Evolutionary conservation across 2,888 invertebrate genomes (phyloP).

Genomic region (Hanleya hanleyi): DNA sequence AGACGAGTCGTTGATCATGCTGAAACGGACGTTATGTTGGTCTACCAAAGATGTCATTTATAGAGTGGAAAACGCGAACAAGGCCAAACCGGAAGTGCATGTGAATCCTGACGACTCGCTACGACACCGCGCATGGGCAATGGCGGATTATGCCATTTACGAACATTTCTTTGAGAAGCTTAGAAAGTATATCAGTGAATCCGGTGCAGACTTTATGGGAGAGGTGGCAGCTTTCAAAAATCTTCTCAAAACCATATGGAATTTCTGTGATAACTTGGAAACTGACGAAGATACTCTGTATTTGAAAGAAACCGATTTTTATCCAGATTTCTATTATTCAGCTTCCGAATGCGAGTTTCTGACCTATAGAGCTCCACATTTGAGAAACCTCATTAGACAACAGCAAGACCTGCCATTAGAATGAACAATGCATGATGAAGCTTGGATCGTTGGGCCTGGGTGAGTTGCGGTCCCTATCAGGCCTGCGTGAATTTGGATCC

Average conservation of each 20-base stretch:
- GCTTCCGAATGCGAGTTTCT: too few relatives aligned
- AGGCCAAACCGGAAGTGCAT: neutral
- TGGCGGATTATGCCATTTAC: neutral
- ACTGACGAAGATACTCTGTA: too few relatives aligned
- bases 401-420: too few relatives aligned
- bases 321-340: too few relatives aligned
- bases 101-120: neutral
- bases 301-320: too few relatives aligned
- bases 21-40: conserved; percentile 33
- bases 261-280: neutral
- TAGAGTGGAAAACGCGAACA: conserved; percentile 36
- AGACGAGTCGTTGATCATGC: conserved; percentile 39
- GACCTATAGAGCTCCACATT: too few relatives aligned
- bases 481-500: too few relatives aligned
- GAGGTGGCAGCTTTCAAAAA: neutral
- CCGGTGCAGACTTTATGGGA: neutral
- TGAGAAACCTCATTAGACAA: too few relatives aligned
- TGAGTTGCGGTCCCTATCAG: too few relatives aligned
- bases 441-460: too few relatives aligned
- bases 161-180: neutral
- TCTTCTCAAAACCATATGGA: neutral
- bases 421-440: too few relatives aligned
- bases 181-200: neutral
- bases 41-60: conserved; percentile 36
- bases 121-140: neutral